Conservation (phyloP, 2,888 invertebrate genomes). For the Eucera pruinosa region DNA sequence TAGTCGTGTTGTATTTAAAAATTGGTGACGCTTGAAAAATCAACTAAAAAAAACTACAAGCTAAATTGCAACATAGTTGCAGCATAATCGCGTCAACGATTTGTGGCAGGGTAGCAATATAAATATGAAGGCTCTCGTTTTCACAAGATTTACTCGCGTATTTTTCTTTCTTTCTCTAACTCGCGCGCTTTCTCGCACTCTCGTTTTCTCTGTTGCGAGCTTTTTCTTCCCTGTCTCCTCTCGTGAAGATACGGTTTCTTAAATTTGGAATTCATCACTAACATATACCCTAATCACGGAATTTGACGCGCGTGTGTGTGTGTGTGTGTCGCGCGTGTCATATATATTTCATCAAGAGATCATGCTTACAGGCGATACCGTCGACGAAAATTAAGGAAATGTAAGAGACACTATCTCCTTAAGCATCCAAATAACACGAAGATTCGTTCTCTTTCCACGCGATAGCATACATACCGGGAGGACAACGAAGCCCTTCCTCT, state of each 20-base stretch:
- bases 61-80: constrained; percentile 66
- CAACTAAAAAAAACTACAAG: constrained; percentile 64
- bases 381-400: constrained; percentile 35
- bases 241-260: constrained; percentile 11
- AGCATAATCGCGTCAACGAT: constrained; percentile 49
- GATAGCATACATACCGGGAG: constrained; percentile 19
- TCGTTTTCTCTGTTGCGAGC: constrained; percentile 14
- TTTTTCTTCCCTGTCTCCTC: constrained; percentile 11
- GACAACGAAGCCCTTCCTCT: constrained; percentile 19
- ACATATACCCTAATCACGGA: constrained; percentile 30
- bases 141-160: constrained; percentile 18
- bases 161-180: constrained; percentile 16
- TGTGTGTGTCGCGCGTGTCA: constrained; percentile 11
- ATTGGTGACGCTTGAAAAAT: constrained; percentile 65
- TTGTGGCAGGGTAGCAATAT: constrained; percentile 56
- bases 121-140: constrained; percentile 52
- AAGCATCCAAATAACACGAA: constrained; percentile 40
- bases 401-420: constrained; percentile 24
- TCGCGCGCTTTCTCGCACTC: not conserved
- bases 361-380: constrained; percentile 46
- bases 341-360: constrained; percentile 44
- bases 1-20: constrained; percentile 77
- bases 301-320: constrained; percentile 24
- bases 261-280: constrained; percentile 31
- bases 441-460: constrained; percentile 48